Base-by-base conservation (phyloP, 2,888 invertebrate genomes). In the Trachelus iudaicus region DNA sequence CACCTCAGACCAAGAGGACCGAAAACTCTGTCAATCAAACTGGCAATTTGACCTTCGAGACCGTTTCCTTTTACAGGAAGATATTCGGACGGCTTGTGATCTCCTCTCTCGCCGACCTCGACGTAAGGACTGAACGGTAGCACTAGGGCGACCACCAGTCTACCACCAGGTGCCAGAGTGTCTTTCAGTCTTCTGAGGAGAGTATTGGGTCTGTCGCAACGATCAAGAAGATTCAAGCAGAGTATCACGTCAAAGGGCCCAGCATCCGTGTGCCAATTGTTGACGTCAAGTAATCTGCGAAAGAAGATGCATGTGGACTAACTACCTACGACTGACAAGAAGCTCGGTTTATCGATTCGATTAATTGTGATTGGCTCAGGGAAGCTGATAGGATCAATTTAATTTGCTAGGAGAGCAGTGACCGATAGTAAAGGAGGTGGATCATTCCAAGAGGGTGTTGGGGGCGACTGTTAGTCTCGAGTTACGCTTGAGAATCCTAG, bases 71-170 rank as follows among this genome's bases (percentile, higher is more conserved):
- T 92, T 77, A 96, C 94, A 0, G 95, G 94, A 2, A 97, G 92
- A 78, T 94, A 93, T 91, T 96, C 95, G 69, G 93, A 93, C 0
- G 96, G 96, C 85, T 94, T 94, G 91, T 96, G 95, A 90, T 96
- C 95, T 34, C 94, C 91, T 2, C 94, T 93, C 87, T 92, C 93
- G 95, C 97, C 96, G 83, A 93, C 94, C 94, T 99, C 99, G 0
- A 99, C 98, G 90, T 98, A 99, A 77, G 98, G 97, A 85, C 95
- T 96, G 92, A 98, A 97, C 0, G 99, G 99, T 81, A 99, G 93
- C 23, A 99, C 99, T 3, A 98, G 93, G 0, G 98, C 98, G n/a
- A 99, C 92, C 73, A 99, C 90, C 34, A 97, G 93, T 35, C 95
- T 92, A 1, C 98, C 98, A 76, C 94, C 94, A 0, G 96, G 95